Evolutionary conservation across 2,888 invertebrate genomes (phyloP).

Genomic region (Hyles lineata): DNA sequence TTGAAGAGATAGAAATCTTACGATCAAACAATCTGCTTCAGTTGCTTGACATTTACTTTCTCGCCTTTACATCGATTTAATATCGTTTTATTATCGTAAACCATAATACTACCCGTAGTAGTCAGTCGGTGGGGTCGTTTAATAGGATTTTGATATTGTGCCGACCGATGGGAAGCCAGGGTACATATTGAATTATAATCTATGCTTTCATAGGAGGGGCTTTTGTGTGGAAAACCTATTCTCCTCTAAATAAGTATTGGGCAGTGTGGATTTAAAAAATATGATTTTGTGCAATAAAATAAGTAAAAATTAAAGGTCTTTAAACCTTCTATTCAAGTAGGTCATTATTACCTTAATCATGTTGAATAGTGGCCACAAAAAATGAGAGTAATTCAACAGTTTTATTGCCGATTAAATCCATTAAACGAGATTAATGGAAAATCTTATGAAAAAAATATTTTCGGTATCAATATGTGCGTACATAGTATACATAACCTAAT

Average conservation of each 20-base stretch:
- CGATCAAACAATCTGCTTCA: too few relatives aligned
- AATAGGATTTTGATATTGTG: slow-evolving; percentile 66
- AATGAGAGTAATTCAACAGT: background rate
- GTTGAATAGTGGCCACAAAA: background rate
- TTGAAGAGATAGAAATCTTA: too few relatives aligned
- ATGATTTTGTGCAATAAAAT: background rate
- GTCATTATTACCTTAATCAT: background rate
- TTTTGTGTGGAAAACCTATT: slow-evolving; percentile 21
- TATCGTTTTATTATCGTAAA: slow-evolving; percentile 18
- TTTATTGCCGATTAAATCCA: too few relatives aligned
- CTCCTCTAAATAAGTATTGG: slow-evolving; percentile 9
- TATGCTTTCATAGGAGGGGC: slow-evolving; percentile 35
- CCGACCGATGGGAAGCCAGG: slow-evolving; percentile 39
- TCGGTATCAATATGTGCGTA: too few relatives aligned
- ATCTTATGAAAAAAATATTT: too few relatives aligned
- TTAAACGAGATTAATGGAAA: too few relatives aligned
- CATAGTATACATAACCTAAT: too few relatives aligned
- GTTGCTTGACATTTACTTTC: too few relatives aligned
- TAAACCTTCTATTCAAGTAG: background rate
- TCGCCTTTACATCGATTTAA: background rate
- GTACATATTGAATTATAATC: slow-evolving; percentile 51
- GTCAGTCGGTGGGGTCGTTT: slow-evolving; percentile 47
- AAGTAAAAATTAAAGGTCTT: background rate
- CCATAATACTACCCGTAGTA: background rate
- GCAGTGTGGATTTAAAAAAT: background rate